Evolutionary conservation across 1,140 invertebrate genomes (phyloP).

Genomic region (Philopotamus ludificatus): DNA sequence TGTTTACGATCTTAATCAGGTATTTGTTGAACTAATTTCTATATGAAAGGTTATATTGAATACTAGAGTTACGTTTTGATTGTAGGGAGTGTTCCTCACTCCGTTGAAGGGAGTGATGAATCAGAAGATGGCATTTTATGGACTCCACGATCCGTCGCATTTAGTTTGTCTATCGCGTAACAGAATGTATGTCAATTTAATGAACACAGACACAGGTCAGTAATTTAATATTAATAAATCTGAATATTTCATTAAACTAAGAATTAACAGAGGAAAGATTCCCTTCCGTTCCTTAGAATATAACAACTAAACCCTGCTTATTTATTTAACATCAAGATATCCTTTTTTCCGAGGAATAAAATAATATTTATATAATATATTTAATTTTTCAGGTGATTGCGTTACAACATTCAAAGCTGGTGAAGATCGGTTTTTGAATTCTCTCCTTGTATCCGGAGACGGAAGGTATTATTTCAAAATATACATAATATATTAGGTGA

Average conservation of each 20-base stretch:
- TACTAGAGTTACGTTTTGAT: background rate
- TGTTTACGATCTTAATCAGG: constrained; percentile 76
- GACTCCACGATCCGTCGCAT: constrained; percentile 75
- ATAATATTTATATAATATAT: no score
- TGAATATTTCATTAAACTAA: background rate
- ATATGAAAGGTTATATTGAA: no score
- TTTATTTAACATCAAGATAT: no score
- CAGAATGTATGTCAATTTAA: constrained; percentile 87
- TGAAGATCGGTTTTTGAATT: constrained; percentile 85
- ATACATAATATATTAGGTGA: background rate
- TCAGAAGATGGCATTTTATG: constrained; percentile 88
- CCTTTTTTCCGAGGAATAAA: no score
- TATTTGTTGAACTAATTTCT: no score
- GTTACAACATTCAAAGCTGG: constrained; percentile 86
- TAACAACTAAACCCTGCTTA: no score
- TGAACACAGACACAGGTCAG: constrained; percentile 72
- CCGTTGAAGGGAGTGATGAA: constrained; percentile 87
- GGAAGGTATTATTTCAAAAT: constrained; percentile 61
- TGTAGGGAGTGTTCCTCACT: constrained; percentile 60
- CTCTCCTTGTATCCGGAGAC: constrained; percentile 81
- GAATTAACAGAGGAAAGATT: no score
- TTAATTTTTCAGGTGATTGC: constrained; percentile 63
- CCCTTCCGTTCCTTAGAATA: no score
- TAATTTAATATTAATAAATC: background rate
- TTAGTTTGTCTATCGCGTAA: constrained; percentile 80